These are phyloP conservation scores for Gnatocerus cornutus DNA, from an alignment of 2,888 invertebrate genomes.

Conservation along the genomic window DNA sequence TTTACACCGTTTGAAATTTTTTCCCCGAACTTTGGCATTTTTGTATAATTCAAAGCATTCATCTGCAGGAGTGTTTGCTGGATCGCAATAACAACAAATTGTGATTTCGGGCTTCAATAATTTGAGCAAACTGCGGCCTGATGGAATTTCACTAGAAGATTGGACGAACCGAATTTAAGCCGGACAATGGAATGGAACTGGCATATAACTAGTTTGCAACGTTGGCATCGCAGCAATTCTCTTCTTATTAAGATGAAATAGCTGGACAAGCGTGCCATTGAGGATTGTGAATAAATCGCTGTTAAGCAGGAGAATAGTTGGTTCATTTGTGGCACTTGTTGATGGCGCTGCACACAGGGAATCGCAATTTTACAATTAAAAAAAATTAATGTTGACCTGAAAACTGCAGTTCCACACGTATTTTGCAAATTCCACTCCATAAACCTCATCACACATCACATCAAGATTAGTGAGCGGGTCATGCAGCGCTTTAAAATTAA, in stretches of 20 bases:
- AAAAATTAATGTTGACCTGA: no score
- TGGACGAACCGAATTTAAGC: background rate
- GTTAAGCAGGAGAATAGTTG: background rate
- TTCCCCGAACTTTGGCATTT: slow-evolving; percentile 10
- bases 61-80: slow-evolving; percentile 2
- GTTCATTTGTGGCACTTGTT: slow-evolving; percentile 1
- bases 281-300: background rate
- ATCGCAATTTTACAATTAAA: background rate
- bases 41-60: background rate
- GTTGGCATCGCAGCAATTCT: slow-evolving; percentile 14
- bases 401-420: no score
- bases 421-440: no score
- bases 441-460: background rate
- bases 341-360: background rate
- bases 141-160: background rate
- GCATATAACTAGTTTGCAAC: slow-evolving; percentile 14
- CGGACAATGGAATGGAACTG: slow-evolving; percentile 8
- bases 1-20: slow-evolving; percentile 10
- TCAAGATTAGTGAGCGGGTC: background rate
- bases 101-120: background rate
- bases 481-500: background rate
- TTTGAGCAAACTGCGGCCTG: background rate
- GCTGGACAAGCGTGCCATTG: slow-evolving; percentile 2
- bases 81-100: slow-evolving; percentile 3
- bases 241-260: slow-evolving; percentile 12